Evolutionary conservation across 2,888 invertebrate genomes (phyloP).

Genomic region (Cremastobaeus sp.): DNA sequence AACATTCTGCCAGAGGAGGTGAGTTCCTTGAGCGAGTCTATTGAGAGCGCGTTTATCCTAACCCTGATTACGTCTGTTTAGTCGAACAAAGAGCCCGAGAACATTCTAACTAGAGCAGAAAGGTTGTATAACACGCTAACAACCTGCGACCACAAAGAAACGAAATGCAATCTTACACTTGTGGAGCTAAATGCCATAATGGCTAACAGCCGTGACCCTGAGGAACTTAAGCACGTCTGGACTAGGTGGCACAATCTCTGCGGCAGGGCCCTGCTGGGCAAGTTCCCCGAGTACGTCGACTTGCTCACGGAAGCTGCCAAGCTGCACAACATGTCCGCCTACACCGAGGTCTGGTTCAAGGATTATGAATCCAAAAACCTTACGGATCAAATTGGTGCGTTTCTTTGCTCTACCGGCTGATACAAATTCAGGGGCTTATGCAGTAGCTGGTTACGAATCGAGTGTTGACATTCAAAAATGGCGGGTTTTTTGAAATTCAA

Average conservation of each 20-base stretch:
- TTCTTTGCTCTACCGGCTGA: no score
- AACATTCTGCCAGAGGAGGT: constrained; percentile 85
- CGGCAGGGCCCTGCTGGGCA: constrained; percentile 81
- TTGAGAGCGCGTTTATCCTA: not conserved
- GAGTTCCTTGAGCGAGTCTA: no score
- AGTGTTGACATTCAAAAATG: no score
- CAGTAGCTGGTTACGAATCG: no score
- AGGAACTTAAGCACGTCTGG: constrained; percentile 89
- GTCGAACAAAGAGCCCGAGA: constrained; percentile 82
- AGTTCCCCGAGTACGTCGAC: constrained; percentile 73
- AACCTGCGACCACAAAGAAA: constrained; percentile 85
- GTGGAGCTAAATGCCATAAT: constrained; percentile 84
- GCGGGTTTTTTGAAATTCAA: no score
- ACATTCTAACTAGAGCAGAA: constrained; percentile 85
- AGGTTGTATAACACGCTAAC: constrained; percentile 88
- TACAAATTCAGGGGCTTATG: no score
- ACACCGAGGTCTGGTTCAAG: constrained; percentile 76
- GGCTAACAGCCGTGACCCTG: constrained; percentile 81
- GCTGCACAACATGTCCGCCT: constrained; percentile 74
- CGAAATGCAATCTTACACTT: constrained; percentile 84
- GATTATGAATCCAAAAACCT: constrained; percentile 78
- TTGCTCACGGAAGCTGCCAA: constrained; percentile 75
- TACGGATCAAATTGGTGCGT: constrained; percentile 74
- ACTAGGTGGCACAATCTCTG: constrained; percentile 87
- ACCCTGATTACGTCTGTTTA: constrained; percentile 3